phyloP scores from a whole-genome alignment of 2,797 vertebrate species.

The Molossus molossus region DNA sequence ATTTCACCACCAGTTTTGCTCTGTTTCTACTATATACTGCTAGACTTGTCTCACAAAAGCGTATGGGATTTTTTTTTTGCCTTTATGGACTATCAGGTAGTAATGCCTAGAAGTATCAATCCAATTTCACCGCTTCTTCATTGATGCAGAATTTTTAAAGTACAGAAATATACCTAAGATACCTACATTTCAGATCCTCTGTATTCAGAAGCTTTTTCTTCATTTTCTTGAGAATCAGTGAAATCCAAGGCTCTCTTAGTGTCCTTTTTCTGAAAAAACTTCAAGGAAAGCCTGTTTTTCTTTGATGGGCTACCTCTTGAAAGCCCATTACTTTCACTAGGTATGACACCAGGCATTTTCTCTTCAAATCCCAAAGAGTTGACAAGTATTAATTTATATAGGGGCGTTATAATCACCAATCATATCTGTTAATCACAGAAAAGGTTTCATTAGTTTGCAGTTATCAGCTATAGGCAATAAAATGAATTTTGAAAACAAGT shows the following conservation, averaged over 20 bases:
- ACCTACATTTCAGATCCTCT: constrained; percentile 91
- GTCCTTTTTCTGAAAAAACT: constrained; percentile 98
- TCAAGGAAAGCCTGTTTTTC: constrained; percentile 96
- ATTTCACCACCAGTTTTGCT: not conserved
- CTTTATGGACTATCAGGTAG: not conserved
- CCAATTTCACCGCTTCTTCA: constrained; percentile 43
- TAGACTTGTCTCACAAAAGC: not conserved
- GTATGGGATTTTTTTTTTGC: not conserved
- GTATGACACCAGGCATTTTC: constrained; percentile 93
- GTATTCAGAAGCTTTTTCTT: constrained; percentile 89
- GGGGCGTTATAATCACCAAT: constrained; percentile 68
- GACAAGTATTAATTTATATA: constrained; percentile 76
- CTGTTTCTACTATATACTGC: not conserved
- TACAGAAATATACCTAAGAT: constrained; percentile 58
- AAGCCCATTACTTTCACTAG: constrained; percentile 91
- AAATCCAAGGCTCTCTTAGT: constrained; percentile 97
- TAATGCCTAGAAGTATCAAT: not conserved
- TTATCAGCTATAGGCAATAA: constrained; percentile 44
- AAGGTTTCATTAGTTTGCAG: constrained; percentile 62
- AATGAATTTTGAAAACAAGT: constrained; percentile 58
- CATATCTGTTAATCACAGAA: constrained; percentile 82
- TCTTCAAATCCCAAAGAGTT: constrained; percentile 73
- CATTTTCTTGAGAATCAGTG: constrained; percentile 92
- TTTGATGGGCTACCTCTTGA: constrained; percentile 93
- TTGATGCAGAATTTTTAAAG: not conserved